Base-by-base conservation (phyloP, 1,140 invertebrate genomes). In the Scylla paramamosain region DNA sequence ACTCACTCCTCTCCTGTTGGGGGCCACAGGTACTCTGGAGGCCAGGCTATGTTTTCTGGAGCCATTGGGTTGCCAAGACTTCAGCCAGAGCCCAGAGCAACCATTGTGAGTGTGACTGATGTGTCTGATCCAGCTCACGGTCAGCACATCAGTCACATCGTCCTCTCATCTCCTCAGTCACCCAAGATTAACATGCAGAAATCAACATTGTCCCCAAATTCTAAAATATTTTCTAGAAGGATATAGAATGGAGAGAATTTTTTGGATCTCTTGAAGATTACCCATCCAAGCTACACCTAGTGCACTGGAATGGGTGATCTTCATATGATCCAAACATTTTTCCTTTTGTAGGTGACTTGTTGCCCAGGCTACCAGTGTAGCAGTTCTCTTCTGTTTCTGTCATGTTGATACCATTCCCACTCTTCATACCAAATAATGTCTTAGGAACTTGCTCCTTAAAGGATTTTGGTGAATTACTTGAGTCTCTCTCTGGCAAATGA, bases 191-290 rank as follows among this genome's bases (percentile, higher is more conserved):
- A 94, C 48, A 94, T 94, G 93, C 93, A 94, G 39, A 94, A 94
- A 48, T 94, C 93, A 82, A 94, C 93, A 8, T 84, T 94, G 39
- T 94, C 93, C 2, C 93, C 93, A 28, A 94, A 91, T 52, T 94
- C 93, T 16, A 94, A 94, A 48, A 94, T 94, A 91, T 94, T 94
- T 90, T 94, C 93, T 82, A 94, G 93, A 59, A 82, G 93, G 45
- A 94, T 94, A 82, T 94, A 91, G 91, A 59, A 0, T 28, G 32
- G 31, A 67, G 25, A n/a, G 28, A 67, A 32, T 88, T 39, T 88
- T 20, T 10, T 84, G 31, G 14, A 16, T 12, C 12, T 7, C n/a
- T 4, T 28, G n/a, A 10, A 31, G 7, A 7, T 39, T 20, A 8
- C 28, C 28, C 32, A 86, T 29, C 83, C 32, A 12, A 28, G 16